phyloP scores from a whole-genome alignment of 2,113 vertebrate species.

The Rhinopomastus cyanomelas region DNA sequence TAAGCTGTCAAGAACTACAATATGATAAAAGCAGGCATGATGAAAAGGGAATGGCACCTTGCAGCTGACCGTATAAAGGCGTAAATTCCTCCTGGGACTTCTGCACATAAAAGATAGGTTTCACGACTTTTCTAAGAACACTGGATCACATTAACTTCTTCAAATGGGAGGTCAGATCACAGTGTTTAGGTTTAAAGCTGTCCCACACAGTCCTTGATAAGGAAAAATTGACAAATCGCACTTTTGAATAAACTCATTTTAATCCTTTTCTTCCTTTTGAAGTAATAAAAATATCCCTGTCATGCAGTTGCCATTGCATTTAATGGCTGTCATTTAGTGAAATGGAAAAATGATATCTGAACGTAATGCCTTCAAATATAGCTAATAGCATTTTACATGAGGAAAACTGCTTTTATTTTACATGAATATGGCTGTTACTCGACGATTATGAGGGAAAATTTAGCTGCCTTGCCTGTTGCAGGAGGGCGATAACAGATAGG shows the following conservation, averaged over 20 bases:
- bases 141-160: constrained; percentile 88
- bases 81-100: constrained; percentile 84
- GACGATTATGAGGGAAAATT: constrained; percentile 72
- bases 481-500: constrained; percentile 45
- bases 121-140: constrained; percentile 79
- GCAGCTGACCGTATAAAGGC: constrained; percentile 87
- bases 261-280: constrained; percentile 82
- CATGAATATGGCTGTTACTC: constrained; percentile 66
- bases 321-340: constrained; percentile 79
- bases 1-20: constrained; percentile 84
- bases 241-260: constrained; percentile 87
- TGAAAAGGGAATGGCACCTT: constrained; percentile 88
- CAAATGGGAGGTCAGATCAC: constrained; percentile 86
- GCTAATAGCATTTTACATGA: constrained; percentile 76
- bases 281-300: constrained; percentile 83
- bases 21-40: constrained; percentile 83
- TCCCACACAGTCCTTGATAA: constrained; percentile 74
- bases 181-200: constrained; percentile 81
- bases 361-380: constrained; percentile 76
- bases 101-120: constrained; percentile 87
- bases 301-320: constrained; percentile 76
- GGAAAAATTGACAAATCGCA: constrained; percentile 81
- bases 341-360: constrained; percentile 79
- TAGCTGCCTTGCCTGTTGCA: constrained; percentile 69
- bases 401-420: constrained; percentile 74